Base-by-base conservation (phyloP, 2,888 invertebrate species). In the Lampropteryx suffumata region DNA sequence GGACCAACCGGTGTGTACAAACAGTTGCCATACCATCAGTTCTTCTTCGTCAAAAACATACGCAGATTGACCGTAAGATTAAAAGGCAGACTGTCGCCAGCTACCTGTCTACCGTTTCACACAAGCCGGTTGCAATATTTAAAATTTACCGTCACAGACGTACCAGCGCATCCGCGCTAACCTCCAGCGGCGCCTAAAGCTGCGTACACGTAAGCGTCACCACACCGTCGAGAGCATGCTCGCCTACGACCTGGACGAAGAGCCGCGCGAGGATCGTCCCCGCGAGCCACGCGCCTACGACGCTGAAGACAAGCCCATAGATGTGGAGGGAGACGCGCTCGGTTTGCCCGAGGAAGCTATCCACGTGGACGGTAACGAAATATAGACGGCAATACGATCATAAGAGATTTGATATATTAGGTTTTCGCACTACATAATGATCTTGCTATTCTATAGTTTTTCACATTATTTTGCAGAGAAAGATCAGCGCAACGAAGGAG, bases 211-310 rank as follows among this genome's bases (percentile, higher is more conserved):
- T 67, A 91, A 91, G 62, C 90, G 91, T 0, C 91, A 91, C 67
- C 90, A 91, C 70, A 90, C 90, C 0, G 90, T 90, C n/a, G 91
- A 91, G 73, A 90, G 90, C 68, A 88, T 90, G 86, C 74, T 90
- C 36, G 91, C 90, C n/a, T 90, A 88, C 62, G 89, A 89, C 61
- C 67, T 88, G 36, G 90, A 90, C 2, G 87, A 84, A 55, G 84
- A 86, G 48, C 67, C 87, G 12, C 82, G 88, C 4, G 90, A 90
- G 58, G 90, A 91, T 57, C 65, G 88, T 10, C 87, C 84, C 35
- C 11, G 17, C 17, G 17, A 17, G 17, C 0, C 73, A 82, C 2
- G 85, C 85, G 59, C 62, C 76, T 88, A 87, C 52, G 88, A 90
- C 57, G 88, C 87, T 0, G 91, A 90, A 55, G 91, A 90, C 57